These are phyloP conservation scores for Conops quadrifasciatus DNA, from an alignment of 2,888 invertebrate genomes.

Conservation along the genomic window DNA sequence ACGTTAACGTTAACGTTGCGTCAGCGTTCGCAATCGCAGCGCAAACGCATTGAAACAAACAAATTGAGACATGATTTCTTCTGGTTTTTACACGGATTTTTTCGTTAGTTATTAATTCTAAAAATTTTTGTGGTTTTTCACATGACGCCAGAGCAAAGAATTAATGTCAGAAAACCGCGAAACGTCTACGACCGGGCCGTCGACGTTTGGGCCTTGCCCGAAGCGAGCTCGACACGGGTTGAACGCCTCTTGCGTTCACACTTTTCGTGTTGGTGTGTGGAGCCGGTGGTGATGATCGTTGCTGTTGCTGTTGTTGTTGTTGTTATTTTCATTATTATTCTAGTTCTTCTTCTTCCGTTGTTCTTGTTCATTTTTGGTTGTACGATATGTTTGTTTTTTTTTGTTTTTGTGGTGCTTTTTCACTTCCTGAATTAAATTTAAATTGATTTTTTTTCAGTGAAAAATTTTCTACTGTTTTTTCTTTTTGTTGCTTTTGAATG, in stretches of 20 bases:
- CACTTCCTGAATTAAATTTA: background rate
- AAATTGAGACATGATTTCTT: constrained; percentile 32
- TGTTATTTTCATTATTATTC: background rate
- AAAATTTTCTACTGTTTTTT: background rate
- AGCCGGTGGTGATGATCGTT: background rate
- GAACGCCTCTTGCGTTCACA: constrained; percentile 26
- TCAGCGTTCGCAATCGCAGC: constrained; percentile 6
- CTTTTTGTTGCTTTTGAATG: background rate
- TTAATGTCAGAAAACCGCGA: constrained; percentile 36
- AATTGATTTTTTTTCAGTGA: background rate
- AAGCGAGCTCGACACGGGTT: constrained; percentile 24
- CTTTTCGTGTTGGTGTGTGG: constrained; percentile 3
- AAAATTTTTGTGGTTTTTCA: constrained; percentile 32
- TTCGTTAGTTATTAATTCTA: constrained; percentile 3
- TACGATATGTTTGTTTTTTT: background rate
- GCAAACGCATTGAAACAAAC: constrained; percentile 33
- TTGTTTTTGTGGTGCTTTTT: background rate
- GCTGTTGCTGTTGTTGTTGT: background rate
- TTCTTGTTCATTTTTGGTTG: background rate
- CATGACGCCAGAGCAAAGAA: constrained; percentile 12
- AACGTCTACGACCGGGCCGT: background rate
- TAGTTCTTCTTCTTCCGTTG: background rate
- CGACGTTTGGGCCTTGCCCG: background rate
- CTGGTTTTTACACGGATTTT: constrained; percentile 21
- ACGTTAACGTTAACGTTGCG: no score